phyloP scores from a whole-genome alignment of 1,140 invertebrate species.

The Portunus trituberculatus region DNA sequence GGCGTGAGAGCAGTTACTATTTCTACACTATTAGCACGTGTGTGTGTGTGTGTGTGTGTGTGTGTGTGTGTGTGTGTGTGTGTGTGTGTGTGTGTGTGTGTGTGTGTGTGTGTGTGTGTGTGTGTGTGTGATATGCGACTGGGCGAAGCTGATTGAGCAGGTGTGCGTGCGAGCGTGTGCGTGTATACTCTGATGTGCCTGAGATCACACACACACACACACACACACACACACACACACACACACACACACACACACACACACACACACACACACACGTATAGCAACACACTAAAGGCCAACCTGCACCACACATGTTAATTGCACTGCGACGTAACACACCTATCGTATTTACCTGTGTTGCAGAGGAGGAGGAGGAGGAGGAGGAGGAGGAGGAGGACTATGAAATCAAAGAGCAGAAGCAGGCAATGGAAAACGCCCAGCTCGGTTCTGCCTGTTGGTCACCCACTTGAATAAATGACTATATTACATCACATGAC shows the following conservation, averaged over 20 bases:
- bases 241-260: not conserved
- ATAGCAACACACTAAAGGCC: not conserved
- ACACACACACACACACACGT: not conserved
- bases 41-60: conserved; percentile 11
- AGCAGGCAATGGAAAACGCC: no score
- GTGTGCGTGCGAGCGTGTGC: no score
- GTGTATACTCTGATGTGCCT: no score
- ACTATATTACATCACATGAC: no score
- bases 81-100: conserved; percentile 9
- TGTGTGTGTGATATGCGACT: not conserved
- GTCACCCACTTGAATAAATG: no score
- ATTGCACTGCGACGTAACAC: conserved; percentile 10
- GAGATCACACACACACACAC: no score
- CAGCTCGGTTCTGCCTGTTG: no score
- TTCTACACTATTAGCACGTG: not conserved
- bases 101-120: conserved; percentile 9
- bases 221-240: not conserved
- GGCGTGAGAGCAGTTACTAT: no score
- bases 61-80: conserved; percentile 20
- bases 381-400: no score
- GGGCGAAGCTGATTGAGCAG: no score
- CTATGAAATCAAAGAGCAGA: no score
- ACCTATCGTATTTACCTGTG: not conserved
- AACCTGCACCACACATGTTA: not conserved
- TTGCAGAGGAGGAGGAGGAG: not conserved